Percentiles rank a stretch among this genome's conserved stretches.
Evolutionary conservation across 1,140 invertebrate species (phyloP).

Genomic region (Macrostomum lignano): DNA sequence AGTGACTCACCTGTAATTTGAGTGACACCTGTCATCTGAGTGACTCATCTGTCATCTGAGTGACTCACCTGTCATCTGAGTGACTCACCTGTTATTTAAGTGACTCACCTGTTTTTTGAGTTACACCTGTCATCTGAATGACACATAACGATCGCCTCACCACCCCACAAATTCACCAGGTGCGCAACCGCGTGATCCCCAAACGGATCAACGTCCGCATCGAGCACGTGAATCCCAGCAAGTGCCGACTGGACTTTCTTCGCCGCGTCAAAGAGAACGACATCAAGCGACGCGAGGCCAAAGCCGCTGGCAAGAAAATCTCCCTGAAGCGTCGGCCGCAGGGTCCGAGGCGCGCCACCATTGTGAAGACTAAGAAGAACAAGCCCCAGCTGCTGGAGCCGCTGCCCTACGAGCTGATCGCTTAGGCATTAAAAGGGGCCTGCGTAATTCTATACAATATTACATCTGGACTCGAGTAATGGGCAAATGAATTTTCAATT

Average conservation of each 20-base stretch:
- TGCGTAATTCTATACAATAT: too few species aligned
- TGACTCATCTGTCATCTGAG: too few species aligned
- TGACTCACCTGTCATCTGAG: too few species aligned
- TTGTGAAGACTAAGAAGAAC: constrained; percentile 47
- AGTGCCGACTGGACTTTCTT: constrained; percentile 79
- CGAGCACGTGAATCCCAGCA: constrained; percentile 85
- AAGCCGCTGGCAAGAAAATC: constrained; percentile 33
- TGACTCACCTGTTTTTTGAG: too few species aligned
- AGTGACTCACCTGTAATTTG: too few species aligned
- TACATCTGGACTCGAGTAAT: too few species aligned
- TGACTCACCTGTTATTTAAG: too few species aligned
- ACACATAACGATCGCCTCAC: too few species aligned
- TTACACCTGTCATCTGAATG: too few species aligned
- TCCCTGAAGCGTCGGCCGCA: constrained; percentile 32
- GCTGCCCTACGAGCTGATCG: constrained; percentile 86
- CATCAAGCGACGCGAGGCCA: constrained; percentile 34
- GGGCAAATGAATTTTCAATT: too few species aligned
- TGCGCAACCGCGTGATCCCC: constrained; percentile 44
- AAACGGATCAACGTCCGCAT: constrained; percentile 85
- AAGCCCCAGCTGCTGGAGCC: constrained; percentile 55
- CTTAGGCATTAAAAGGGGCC: too few species aligned
- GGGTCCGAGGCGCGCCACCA: constrained; percentile 49
- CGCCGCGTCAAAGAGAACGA: constrained; percentile 45
- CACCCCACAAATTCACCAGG: constrained; percentile 9
- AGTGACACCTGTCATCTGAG: too few species aligned